phyloP scores from a whole-genome alignment of 2,888 invertebrate genomes.

The Melanophora roralis region DNA sequence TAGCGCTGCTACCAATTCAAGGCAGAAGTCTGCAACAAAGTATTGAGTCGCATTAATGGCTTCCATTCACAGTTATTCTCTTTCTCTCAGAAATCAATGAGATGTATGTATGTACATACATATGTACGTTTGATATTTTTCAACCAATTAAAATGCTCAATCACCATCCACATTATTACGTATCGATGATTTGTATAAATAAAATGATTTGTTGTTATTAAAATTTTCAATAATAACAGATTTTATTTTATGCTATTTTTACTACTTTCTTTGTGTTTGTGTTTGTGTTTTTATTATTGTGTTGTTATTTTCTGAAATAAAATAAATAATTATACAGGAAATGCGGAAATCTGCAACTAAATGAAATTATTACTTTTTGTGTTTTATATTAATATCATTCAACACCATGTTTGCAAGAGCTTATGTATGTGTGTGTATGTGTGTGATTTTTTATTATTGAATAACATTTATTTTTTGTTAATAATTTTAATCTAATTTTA shows the following conservation, averaged over 20 bases:
- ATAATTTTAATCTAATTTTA: conserved; percentile 25
- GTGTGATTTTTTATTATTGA: conserved; percentile 18
- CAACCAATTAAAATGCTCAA: conserved; percentile 33
- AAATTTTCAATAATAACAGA: too few species aligned
- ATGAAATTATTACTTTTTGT: conserved; percentile 42
- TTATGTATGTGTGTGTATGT: too few species aligned
- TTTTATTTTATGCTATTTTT: too few species aligned
- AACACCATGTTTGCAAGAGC: not conserved
- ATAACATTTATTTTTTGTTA: not conserved
- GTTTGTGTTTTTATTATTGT: too few species aligned
- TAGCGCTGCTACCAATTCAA: not conserved
- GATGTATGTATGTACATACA: too few species aligned
- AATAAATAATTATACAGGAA: conserved; percentile 28
- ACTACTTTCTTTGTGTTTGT: too few species aligned
- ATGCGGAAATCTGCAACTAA: not conserved
- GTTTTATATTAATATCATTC: conserved; percentile 34
- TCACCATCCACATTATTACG: conserved; percentile 35
- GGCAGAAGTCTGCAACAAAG: not conserved
- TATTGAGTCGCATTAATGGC: not conserved
- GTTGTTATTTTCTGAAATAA: too few species aligned
- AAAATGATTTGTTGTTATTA: not conserved
- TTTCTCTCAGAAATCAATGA: too few species aligned
- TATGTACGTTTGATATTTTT: conserved; percentile 16
- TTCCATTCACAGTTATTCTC: not conserved
- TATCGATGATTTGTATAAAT: conserved; percentile 18